Evolutionary conservation across 2,113 vertebrate species (phyloP).

Genomic region (Spea multiplicata): DNA sequence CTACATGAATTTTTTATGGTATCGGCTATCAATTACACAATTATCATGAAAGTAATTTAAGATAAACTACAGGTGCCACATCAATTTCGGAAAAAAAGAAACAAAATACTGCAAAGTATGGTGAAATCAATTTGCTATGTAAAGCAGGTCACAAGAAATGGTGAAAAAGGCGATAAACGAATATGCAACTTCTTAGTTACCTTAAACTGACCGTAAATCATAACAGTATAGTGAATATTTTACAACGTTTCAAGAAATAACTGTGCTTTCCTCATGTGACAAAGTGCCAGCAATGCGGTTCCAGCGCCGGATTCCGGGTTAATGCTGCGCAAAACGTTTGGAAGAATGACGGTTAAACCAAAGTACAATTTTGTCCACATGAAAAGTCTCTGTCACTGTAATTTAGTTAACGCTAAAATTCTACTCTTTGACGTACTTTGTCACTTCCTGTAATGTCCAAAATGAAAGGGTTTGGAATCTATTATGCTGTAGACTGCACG

Average conservation of each 20-base stretch:
- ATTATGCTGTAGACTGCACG: not conserved
- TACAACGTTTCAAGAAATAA: no score
- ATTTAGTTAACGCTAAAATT: not conserved
- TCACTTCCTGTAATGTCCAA: slow-evolving; percentile 7
- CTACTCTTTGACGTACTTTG: not conserved
- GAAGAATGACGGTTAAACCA: not conserved
- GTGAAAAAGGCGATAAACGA: no score
- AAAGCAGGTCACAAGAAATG: no score
- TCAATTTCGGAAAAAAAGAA: not conserved
- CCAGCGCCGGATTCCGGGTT: no score
- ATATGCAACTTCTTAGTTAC: no score
- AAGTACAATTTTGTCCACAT: not conserved
- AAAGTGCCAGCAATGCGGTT: no score
- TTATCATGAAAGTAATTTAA: slow-evolving; percentile 33
- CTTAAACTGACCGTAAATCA: no score
- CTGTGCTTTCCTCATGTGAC: no score
- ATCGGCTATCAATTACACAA: slow-evolving; percentile 35
- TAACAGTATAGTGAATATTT: no score
- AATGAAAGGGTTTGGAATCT: not conserved
- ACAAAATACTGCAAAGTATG: slow-evolving; percentile 15
- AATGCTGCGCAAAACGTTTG: no score
- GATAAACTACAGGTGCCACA: not conserved
- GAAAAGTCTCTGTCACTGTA: not conserved
- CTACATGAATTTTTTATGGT: slow-evolving; percentile 33
- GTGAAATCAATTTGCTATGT: not conserved